Evolutionary conservation across 1,140 invertebrate genomes (phyloP), one percentile per base, ranked within the genome.

Genomic region (Goniozus legneri): DNA sequence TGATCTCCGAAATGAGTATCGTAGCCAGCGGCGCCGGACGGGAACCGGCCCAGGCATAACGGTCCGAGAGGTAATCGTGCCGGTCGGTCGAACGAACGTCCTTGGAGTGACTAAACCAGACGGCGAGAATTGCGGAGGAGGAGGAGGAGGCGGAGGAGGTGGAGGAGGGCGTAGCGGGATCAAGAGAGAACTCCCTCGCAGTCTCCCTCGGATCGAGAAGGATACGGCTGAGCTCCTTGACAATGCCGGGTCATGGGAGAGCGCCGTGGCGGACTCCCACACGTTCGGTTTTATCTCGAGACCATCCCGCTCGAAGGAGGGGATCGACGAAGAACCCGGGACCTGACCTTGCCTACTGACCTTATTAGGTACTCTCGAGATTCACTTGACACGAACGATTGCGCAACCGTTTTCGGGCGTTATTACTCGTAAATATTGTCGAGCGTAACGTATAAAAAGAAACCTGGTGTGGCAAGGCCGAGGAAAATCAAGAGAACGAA

Each of bases 241-340:
- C 65, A 69, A 67, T 69, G 62, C 49, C 50, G 54, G 65, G 65
- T 68, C 65, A 67, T 65, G 65, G 67, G 65, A 69, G 67, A 67
- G 52, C 55, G 60, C 52, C 56, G 52, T 47, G 20, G 30, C 46
- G 36, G 46, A 56, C 62, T 69, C 67, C 64, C 67, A 69, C 67
- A 60, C 65, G 43, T 60, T 47, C 53, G 48, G 61, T 67, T 58
- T 61, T 60, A 59, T 53, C 27, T n/a, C n/a, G n/a, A n/a, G n/a
- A n/a, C n/a, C n/a, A n/a, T n/a, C n/a, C n/a, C n/a, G n/a, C n/a
- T n/a, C n/a, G n/a, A n/a, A n/a, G n/a, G n/a, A n/a, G n/a, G n/a
- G n/a, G 49, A 46, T 43, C 42, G 56, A 58, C 56, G 42, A 31
- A 27, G 21, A 8, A 27, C 49, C 37, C 58, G 50, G 50, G 47